phyloP scores from a whole-genome alignment of 1,140 invertebrate genomes.

The Sitophilus oryzae region DNA sequence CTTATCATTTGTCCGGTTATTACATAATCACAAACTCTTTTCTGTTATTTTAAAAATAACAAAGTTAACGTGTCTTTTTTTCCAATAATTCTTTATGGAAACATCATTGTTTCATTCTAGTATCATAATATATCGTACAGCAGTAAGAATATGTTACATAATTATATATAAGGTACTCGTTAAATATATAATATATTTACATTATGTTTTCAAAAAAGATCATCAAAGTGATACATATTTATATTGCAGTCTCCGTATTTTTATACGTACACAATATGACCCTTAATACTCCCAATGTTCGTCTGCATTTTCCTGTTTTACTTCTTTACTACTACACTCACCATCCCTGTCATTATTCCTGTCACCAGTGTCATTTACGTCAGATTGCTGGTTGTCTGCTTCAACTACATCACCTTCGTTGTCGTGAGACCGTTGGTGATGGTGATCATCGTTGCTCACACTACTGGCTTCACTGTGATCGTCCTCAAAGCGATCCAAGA shows the following conservation, averaged over 20 bases:
- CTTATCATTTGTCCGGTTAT: too few relatives aligned
- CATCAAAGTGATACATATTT: too few relatives aligned
- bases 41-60: too few relatives aligned
- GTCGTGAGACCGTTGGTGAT: conserved; percentile 43
- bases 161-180: background rate
- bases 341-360: conserved; percentile 10
- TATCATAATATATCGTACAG: background rate
- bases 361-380: too few relatives aligned
- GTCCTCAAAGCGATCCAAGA: conserved; percentile 55
- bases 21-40: too few relatives aligned
- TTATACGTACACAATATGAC: too few relatives aligned
- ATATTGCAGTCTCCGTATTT: too few relatives aligned
- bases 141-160: background rate
- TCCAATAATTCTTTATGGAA: too few relatives aligned
- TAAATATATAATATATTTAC: background rate
- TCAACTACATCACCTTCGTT: conserved; percentile 31
- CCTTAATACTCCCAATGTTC: conserved; percentile 44
- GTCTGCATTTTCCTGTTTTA: conserved; percentile 41
- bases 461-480: conserved; percentile 51
- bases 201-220: too few relatives aligned
- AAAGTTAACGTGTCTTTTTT: too few relatives aligned
- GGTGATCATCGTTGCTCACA: conserved; percentile 45
- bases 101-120: background rate
- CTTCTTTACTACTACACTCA: conserved; percentile 25
- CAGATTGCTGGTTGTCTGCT: conserved; percentile 13